Base-by-base conservation (phyloP, 2,797 vertebrate genomes). In the Bucorvus abyssinicus region DNA sequence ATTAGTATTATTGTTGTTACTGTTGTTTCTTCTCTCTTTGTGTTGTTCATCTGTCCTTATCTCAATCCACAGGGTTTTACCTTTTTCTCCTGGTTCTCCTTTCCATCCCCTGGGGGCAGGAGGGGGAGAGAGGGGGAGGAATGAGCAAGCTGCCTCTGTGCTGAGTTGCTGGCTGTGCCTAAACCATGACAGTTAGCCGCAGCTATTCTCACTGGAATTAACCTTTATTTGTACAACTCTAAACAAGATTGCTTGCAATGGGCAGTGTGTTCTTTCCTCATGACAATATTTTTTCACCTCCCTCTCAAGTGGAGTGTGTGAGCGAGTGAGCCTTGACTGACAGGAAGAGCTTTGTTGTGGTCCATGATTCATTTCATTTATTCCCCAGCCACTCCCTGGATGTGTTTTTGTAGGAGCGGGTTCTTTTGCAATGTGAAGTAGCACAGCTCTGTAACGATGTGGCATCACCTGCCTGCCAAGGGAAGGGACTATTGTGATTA, bases 311-410 rank as follows among this genome's bases (percentile, higher is more conserved):
- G 38, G 38, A 40, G 38, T 40, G 38, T 9, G 38, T 40, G 38
- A 40, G 89, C 93, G 95, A 92, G 83, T 89, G 79, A 88, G 34
- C 12, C 77, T 34, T 68, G 73, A 96, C 84, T 57, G 92, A 94
- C 94, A 96, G 93, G 93, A 97, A 97, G 83, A 68, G 47, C 95
- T 97, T 97, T 97, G 80, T 96, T 98, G 96, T 94, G 96, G 95
- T 95, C 75, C 45, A 7, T 98, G 97, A 98, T 92, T 98, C 96
- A 98, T 85, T 92, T 69, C 12, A 34, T 50, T 89, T 94, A 85
- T 91, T 91, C 70, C 70, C 50, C 60, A 85, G 94, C 96, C 95
- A 42, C 96, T 96, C 97, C 97, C 92, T 97, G 97, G 95, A 94
- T 87, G 95, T 95, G 96, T 79, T 86, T 44, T 93, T 87, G 89